A percentile compares a stretch with the other conserved stretches of the same genome.
Evolutionary conservation across 2,113 vertebrate genomes (phyloP).

Genomic region (Scalopus aquaticus): DNA sequence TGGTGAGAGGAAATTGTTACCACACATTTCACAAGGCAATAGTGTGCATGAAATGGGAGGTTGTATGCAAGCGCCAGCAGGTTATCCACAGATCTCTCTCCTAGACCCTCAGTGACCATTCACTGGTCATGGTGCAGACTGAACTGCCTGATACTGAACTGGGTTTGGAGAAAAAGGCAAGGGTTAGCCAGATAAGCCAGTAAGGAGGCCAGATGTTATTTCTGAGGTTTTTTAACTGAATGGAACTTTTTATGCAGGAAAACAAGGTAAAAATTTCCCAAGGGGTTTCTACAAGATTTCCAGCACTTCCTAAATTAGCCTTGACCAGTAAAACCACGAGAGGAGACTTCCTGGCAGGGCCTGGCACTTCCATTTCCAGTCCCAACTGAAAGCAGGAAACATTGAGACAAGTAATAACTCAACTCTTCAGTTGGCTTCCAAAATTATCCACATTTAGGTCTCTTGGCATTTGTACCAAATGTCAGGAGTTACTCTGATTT

Average conservation of each 20-base stretch:
- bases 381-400: conserved; percentile 78
- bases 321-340: conserved; percentile 74
- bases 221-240: conserved; percentile 53
- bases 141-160: rapidly evolving
- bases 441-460: conserved; percentile 57
- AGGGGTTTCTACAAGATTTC: conserved; percentile 79
- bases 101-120: rapidly evolving
- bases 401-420: conserved; percentile 72
- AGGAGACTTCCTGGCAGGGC: conserved; percentile 72
- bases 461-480: conserved; percentile 29
- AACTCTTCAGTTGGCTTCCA: conserved; percentile 59
- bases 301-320: conserved; percentile 81
- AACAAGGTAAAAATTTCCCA: conserved; percentile 76
- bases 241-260: conserved; percentile 63
- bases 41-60: rapidly evolving
- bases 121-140: neutral
- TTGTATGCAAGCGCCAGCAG: rapidly evolving
- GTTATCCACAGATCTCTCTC: rapidly evolving
- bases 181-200: neutral
- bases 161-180: neutral
- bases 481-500: neutral
- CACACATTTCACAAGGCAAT: rapidly evolving
- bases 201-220: neutral
- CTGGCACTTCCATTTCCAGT: conserved; percentile 70
- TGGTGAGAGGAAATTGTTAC: neutral